Evolutionary conservation across 2,113 vertebrate genomes (phyloP).

Genomic region (Pterocles orientalis): DNA sequence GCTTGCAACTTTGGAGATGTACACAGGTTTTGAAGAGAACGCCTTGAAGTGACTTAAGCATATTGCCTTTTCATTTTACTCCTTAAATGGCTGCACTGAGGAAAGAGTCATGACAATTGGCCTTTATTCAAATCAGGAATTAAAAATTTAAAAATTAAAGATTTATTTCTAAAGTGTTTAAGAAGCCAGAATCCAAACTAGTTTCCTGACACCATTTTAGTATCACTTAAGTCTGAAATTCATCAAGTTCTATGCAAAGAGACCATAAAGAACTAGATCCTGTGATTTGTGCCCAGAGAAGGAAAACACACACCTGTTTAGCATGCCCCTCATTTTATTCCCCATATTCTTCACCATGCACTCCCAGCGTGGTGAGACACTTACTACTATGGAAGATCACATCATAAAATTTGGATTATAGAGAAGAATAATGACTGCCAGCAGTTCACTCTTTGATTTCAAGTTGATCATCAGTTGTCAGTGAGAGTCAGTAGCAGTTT

Average conservation of each 20-base stretch:
- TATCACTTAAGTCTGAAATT: neutral
- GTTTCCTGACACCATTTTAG: neutral
- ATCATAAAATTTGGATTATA: neutral
- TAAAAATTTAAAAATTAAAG: neutral
- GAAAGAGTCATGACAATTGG: neutral
- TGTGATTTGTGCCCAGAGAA: neutral
- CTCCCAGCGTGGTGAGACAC: accelerated
- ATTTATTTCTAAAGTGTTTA: neutral
- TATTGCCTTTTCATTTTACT: neutral
- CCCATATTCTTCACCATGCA: neutral
- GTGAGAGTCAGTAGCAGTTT: neutral
- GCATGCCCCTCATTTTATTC: neutral
- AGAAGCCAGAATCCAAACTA: neutral
- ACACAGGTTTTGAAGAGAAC: neutral
- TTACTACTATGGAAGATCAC: neutral
- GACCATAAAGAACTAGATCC: neutral
- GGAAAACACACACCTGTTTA: neutral
- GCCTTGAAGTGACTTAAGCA: neutral
- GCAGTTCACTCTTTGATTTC: neutral
- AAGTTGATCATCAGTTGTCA: neutral
- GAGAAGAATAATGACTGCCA: neutral
- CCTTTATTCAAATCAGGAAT: neutral
- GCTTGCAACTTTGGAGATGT: neutral
- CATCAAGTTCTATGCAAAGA: neutral
- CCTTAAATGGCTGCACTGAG: neutral